A percentile compares a stretch with the other conserved stretches of the same genome.
Evolutionary conservation across 2,888 invertebrate genomes (phyloP).

Genomic region (Paralinhomoeus sp.): DNA sequence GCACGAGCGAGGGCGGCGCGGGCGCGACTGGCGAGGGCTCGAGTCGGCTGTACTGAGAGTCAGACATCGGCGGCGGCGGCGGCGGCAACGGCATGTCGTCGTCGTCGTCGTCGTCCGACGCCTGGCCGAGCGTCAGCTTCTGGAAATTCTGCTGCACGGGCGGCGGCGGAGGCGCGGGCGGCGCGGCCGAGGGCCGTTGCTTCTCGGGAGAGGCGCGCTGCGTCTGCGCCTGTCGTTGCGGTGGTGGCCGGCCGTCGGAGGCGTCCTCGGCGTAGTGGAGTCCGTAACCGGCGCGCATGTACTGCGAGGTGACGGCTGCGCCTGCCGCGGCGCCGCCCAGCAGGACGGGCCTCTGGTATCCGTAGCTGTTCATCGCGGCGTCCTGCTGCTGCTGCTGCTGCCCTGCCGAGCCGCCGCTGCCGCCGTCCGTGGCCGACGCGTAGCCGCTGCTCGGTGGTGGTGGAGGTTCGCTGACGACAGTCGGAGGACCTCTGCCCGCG

Average conservation of each 20-base stretch:
- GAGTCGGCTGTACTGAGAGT: too few species aligned
- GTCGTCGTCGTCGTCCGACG: constrained; percentile 13
- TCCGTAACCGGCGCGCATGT: constrained; percentile 2
- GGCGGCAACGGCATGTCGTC: constrained; percentile 20
- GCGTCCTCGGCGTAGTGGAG: too few species aligned
- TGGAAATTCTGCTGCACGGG: constrained; percentile 5
- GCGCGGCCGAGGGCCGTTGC: too few species aligned
- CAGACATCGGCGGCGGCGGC: constrained; percentile 11
- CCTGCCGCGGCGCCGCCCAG: background rate
- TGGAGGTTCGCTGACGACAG: constrained; percentile 17
- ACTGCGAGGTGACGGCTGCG: background rate
- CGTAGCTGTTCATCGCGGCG: too few species aligned
- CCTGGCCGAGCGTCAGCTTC: too few species aligned
- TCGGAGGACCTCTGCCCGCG: background rate
- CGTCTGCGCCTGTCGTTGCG: background rate
- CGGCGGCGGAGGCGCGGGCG: constrained; percentile 11
- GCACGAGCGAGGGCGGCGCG: background rate
- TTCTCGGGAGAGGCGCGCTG: background rate
- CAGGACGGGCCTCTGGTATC: background rate
- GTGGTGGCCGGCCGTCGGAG: background rate
- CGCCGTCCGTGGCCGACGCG: background rate
- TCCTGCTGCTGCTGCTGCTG: constrained; percentile 4
- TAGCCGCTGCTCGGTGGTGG: constrained; percentile 10
- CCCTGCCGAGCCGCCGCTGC: background rate
- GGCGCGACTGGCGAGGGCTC: background rate